Conservation (phyloP, 2,113 vertebrate species). For the Garra rufa region DNA sequence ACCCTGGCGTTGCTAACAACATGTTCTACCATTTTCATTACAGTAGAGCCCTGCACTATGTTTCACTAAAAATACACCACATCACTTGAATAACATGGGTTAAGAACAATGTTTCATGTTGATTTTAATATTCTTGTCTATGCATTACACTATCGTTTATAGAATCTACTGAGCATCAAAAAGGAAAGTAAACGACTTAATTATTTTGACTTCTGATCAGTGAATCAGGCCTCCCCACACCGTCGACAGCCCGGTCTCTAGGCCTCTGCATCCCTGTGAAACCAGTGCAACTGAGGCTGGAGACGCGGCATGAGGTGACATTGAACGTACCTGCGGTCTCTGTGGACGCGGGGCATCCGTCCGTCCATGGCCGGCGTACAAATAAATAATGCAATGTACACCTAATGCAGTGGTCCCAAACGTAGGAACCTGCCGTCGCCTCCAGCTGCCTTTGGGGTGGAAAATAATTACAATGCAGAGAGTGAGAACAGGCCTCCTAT, state of each 20-base stretch:
- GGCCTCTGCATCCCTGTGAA: not conserved
- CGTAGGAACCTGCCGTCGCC: constrained; percentile 76
- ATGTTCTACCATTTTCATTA: not conserved
- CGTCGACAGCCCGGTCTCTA: not conserved
- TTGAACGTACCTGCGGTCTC: constrained; percentile 73
- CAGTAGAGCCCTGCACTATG: not conserved
- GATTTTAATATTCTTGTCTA: not conserved
- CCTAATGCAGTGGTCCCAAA: constrained; percentile 80
- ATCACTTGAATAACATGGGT: not conserved
- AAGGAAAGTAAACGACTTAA: not conserved
- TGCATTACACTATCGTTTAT: not conserved
- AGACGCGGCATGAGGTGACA: constrained; percentile 71
- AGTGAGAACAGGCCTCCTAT: constrained; percentile 62
- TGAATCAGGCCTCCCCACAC: not conserved
- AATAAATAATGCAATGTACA: constrained; percentile 84
- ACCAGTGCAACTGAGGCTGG: constrained; percentile 42
- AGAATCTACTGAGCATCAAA: not conserved
- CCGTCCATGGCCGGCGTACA: constrained; percentile 68
- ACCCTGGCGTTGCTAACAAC: not conserved
- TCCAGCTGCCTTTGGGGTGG: constrained; percentile 83
- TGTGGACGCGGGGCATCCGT: constrained; percentile 72
- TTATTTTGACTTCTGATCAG: not conserved
- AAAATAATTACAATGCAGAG: constrained; percentile 83
- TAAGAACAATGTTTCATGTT: not conserved
- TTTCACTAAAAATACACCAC: not conserved